Conservation (phyloP, 2,113 vertebrate genomes). For the Motacilla tschutschensis region DNA sequence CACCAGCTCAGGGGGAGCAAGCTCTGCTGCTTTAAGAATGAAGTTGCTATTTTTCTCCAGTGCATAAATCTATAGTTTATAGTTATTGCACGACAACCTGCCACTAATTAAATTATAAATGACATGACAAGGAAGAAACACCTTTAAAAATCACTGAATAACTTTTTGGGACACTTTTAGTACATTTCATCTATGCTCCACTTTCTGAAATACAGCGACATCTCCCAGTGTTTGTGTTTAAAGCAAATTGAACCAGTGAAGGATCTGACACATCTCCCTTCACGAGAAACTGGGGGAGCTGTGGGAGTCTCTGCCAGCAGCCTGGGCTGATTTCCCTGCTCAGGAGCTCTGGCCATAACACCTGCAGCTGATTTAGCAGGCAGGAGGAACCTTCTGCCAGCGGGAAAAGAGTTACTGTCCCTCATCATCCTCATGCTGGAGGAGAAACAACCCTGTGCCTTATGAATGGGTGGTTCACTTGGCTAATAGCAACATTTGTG, state of each 20-base stretch:
- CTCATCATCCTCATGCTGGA: neutral
- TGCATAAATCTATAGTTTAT: constrained; percentile 45
- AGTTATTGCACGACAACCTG: constrained; percentile 59
- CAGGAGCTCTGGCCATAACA: neutral
- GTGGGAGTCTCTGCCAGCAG: neutral
- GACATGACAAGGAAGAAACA: constrained; percentile 42
- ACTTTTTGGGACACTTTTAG: constrained; percentile 52
- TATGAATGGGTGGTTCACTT: fast-evolving
- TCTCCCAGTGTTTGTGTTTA: constrained; percentile 12
- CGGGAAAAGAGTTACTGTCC: neutral
- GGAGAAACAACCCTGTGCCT: neutral
- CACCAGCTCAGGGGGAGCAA: constrained; percentile 49
- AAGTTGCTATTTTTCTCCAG: constrained; percentile 54
- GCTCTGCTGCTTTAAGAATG: constrained; percentile 65
- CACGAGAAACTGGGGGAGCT: neutral
- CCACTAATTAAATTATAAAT: constrained; percentile 68
- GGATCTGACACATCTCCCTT: constrained; percentile 19
- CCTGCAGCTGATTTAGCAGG: neutral
- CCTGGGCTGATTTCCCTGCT: neutral
- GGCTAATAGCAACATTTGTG: neutral
- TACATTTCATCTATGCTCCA: neutral
- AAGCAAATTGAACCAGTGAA: constrained; percentile 36
- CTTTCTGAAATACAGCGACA: constrained; percentile 18
- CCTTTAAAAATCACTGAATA: constrained; percentile 47
- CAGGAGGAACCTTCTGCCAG: neutral